Evolutionary conservation across 2,888 invertebrate genomes (phyloP), one percentile per base, ranked within the genome.

Genomic region (Hypomecis atomaria): DNA sequence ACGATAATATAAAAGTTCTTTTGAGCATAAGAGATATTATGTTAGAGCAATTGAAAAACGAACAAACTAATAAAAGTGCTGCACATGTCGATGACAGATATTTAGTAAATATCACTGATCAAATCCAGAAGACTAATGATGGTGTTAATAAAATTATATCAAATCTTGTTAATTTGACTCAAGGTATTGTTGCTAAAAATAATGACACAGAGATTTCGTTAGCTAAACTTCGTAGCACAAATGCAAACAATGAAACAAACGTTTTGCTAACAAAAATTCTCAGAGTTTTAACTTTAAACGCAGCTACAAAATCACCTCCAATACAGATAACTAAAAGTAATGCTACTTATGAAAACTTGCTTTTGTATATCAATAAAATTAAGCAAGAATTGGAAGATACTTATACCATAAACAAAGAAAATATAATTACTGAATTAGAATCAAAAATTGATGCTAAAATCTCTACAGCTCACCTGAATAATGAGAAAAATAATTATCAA

Each of bases 361-460:
- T 77, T 37, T 58, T 64, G 0, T 78, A 78, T 40, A 72, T 82
- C 37, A 70, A 74, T 55, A 76, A 74, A 63, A 55, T 79, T 0
- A 79, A 67, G 65, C 72, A 77, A 59, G 74, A 78, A 49, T 63
- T 79, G 9, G 75, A 79, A 61, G 67, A 74, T n/a, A 56, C 72
- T 4, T 70, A 80, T 61, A 56, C 70, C 0, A 60, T 65, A 47
- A 76, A 81, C 55, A 82, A 77, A 58, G 71, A 73, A 56, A 77
- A 66, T n/a, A 65, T 81, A 33, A 59, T 79, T 5, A 67, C 71
- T 56, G 80, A 81, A 44, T 52, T 81, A 1, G 75, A 75, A 36
- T 59, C 36, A n/a, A 80, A 75, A 66, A 67, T 78, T 5, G 74
- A 73, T 37, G 63, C 37, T n/a, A 81, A 75, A 65, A 67, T 78